Conservation (phyloP, 2,888 invertebrate species). For the Apamea monoglypha region DNA sequence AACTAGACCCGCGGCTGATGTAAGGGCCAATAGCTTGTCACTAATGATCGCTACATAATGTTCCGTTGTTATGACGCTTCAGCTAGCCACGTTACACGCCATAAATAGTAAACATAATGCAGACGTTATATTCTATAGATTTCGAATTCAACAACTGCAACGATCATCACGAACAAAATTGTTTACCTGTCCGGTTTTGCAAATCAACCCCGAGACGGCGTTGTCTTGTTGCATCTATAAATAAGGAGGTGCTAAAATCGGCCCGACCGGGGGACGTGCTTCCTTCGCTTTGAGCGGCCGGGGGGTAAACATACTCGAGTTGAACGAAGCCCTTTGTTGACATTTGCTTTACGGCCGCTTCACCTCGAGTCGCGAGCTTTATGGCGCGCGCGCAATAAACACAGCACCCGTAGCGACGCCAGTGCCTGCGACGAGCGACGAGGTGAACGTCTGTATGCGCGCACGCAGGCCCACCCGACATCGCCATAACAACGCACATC, state of each 20-base stretch:
- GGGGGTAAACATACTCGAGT: conserved; percentile 86
- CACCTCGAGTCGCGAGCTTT: conserved; percentile 78
- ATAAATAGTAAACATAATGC: conserved; percentile 57
- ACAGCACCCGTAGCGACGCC: conserved; percentile 69
- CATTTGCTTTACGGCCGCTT: conserved; percentile 85
- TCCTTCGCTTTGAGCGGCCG: conserved; percentile 88
- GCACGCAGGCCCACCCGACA: conserved; percentile 55
- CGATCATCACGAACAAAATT: conserved; percentile 74
- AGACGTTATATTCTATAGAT: conserved; percentile 18
- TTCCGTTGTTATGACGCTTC: conserved; percentile 63
- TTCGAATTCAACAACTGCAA: conserved; percentile 55
- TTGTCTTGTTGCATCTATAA: conserved; percentile 87
- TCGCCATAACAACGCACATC: conserved; percentile 53
- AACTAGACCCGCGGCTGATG: conserved; percentile 78
- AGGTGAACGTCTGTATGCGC: conserved; percentile 70
- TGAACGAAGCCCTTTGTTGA: conserved; percentile 88
- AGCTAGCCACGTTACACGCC: conserved; percentile 58
- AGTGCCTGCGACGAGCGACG: conserved; percentile 59
- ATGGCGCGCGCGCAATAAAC: conserved; percentile 81
- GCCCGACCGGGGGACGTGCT: conserved; percentile 87
- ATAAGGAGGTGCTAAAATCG: conserved; percentile 90
- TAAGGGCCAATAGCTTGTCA: conserved; percentile 78
- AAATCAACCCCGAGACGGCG: conserved; percentile 83
- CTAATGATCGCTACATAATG: conserved; percentile 79
- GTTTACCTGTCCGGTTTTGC: conserved; percentile 86